A percentile compares a stretch with the other conserved stretches of the same genome.
Evolutionary conservation across 2,888 invertebrate genomes (phyloP).

Genomic region (Seira ritae): DNA sequence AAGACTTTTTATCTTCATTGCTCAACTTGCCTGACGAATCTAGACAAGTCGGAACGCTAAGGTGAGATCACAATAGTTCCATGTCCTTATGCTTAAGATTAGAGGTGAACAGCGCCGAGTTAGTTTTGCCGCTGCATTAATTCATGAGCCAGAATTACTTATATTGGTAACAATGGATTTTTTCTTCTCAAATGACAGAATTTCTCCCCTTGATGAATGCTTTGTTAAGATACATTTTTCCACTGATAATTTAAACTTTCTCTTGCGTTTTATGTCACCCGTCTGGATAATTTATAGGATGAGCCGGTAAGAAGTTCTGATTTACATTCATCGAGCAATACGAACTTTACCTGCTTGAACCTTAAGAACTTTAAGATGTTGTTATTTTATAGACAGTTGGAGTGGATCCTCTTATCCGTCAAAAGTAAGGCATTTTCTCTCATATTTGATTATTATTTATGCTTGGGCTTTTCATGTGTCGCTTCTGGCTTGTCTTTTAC

Average conservation of each 20-base stretch:
- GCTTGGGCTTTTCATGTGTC: no score
- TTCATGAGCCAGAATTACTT: conserved; percentile 78
- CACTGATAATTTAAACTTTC: no score
- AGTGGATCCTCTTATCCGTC: conserved; percentile 91
- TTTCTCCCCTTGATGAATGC: no score
- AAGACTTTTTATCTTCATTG: conserved; percentile 28
- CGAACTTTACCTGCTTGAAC: no score
- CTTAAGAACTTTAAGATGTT: neutral
- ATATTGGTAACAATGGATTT: conserved; percentile 81
- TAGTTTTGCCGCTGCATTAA: conserved; percentile 76
- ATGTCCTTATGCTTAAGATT: conserved; percentile 74
- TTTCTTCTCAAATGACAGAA: no score
- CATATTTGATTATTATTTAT: neutral
- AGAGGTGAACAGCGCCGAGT: conserved; percentile 77
- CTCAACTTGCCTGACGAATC: conserved; percentile 49
- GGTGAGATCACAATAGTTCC: conserved; percentile 23
- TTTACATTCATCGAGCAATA: neutral
- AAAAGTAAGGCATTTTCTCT: conserved; percentile 80
- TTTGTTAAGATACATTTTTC: no score
- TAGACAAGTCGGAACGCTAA: conserved; percentile 38
- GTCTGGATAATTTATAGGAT: conserved; percentile 75
- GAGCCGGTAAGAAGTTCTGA: conserved; percentile 36
- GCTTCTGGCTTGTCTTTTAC: no score
- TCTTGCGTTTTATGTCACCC: no score
- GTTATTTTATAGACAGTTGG: conserved; percentile 82